Evolutionary conservation across 2,113 vertebrate species (phyloP), one percentile per base, ranked within the genome.

Genomic region (Eulemur rufifrons): DNA sequence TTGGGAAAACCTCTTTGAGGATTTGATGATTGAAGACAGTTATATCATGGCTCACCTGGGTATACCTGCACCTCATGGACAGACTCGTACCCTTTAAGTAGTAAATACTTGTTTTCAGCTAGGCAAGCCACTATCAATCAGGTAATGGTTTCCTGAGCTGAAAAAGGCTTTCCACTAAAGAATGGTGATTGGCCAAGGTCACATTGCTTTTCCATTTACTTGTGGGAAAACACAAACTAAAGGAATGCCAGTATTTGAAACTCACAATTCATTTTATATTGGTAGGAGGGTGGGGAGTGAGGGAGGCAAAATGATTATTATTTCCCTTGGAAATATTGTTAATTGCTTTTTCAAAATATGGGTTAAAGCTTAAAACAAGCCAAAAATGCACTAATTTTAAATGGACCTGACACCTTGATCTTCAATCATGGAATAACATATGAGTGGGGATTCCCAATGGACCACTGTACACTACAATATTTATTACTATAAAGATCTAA

Each of bases 371-470:
- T 94, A 87, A 87, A 97, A 96, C 89, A 98, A 98, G 94, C 95
- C 91, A 80, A 86, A 98, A 98, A 95, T 76, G 88, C 97, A 97
- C 98, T 99, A 98, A 98, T 98, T 98, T 92, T 99, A 98, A 99
- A 98, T 96, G 92, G 96, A 98, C 97, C 96, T 98, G 98, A 98
- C 98, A 98, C 98, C 96, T 98, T 97, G 97, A 91, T 98, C 98
- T 98, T 98, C 98, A 96, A 5, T 95, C 96, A 7, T 97, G 95
- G 97, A 98, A 84, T 97, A 98, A 21, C 97, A 89, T 98, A 95
- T 93, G 98, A 98, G 98, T 96, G 96, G 77, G 94, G 97, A 96
- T 97, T 98, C 98, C 98, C 98, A 59, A 32, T 29, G 98, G 98
- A 96, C 97, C 96, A 91, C 96, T 95, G 94, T 52, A 97, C 90